phyloP scores from a whole-genome alignment of 2,888 invertebrate species.

The Agapetus fuscipes region DNA sequence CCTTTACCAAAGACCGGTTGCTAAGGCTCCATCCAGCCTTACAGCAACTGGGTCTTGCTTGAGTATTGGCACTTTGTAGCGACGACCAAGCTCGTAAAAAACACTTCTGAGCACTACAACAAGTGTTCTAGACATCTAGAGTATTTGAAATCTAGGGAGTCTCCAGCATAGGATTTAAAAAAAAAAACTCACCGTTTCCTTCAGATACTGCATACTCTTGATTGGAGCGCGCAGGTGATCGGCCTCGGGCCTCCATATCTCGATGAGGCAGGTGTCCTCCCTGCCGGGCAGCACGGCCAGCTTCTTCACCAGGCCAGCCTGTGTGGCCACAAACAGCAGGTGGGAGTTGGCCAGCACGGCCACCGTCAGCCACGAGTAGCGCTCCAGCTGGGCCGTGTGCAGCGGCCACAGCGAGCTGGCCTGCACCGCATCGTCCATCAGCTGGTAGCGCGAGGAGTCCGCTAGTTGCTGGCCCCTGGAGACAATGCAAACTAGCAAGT shows the following conservation, averaged over 20 bases:
- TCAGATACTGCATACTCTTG: constrained; percentile 64
- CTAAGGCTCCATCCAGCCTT: too few relatives aligned
- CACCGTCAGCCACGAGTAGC: constrained; percentile 71
- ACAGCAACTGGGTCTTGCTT: too few relatives aligned
- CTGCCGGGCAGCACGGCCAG: constrained; percentile 62
- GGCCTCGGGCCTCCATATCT: constrained; percentile 66
- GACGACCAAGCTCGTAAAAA: too few relatives aligned
- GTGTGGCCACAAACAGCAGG: constrained; percentile 73
- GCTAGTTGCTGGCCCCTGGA: constrained; percentile 43
- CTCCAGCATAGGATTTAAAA: neutral
- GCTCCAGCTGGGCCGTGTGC: constrained; percentile 58
- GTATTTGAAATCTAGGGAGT: too few relatives aligned
- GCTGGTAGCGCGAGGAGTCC: constrained; percentile 66
- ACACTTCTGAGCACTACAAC: too few relatives aligned
- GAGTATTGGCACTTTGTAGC: too few relatives aligned
- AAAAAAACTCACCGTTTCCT: constrained; percentile 55
- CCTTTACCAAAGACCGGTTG: too few relatives aligned
- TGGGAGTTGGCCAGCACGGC: constrained; percentile 65
- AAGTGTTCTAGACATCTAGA: too few relatives aligned
- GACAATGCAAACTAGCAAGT: too few relatives aligned
- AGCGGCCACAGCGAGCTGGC: constrained; percentile 54
- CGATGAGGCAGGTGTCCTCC: constrained; percentile 71
- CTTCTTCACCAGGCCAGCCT: constrained; percentile 67
- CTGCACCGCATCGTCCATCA: constrained; percentile 82
- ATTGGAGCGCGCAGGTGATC: constrained; percentile 46